Evolutionary conservation across 2,797 vertebrate species (phyloP), one percentile per base, ranked within the genome.

Genomic region (Hozukius guyotensis): DNA sequence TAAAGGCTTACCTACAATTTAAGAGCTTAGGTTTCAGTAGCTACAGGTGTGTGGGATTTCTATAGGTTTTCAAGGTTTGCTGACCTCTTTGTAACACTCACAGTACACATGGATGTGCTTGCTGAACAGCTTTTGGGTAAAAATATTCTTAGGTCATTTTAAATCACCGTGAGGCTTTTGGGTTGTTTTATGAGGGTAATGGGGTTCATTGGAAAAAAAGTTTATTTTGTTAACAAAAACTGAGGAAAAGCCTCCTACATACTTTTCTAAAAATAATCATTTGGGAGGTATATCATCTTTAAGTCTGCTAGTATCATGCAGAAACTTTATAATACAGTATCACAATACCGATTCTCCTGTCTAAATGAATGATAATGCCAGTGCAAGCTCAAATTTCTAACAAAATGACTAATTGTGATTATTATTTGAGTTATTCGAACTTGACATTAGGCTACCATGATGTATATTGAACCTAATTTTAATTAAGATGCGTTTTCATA

Each of bases 1-100:
- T 20, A 25, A 12, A 27, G 52, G 31, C 70, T 82, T 36, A 72
- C 53, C 25, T 11, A 42, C 67, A 29, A 86, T 87, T 62, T 49
- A 78, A 70, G 64, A 63, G 46, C 42, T 31, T 64, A n/a, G 20
- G 4, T 55, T 53, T 61, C 3, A 75, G 12, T 49, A 63, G 64
- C 66, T 27, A 36, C 57, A 84, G 74, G 38, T 69, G 42, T 14
- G 16, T 56, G 4, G 25, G 11, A 16, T 34, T 46, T 31, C 34
- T 70, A 2, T 52, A 22, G 9, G 2, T 77, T 61, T 71, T 67
- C 9, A 32, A 60, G 42, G 52, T 57, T 72, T 82, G 38, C 24
- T 63, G 66, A 62, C 14, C 52, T 42, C 18, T 57, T 29, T 52
- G 16, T 53, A 53, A 62, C 57, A 38, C n/a, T 74, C 6, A 12